phyloP scores from a whole-genome alignment of 2,797 vertebrate species.

The Eurystomus glaucurus region DNA sequence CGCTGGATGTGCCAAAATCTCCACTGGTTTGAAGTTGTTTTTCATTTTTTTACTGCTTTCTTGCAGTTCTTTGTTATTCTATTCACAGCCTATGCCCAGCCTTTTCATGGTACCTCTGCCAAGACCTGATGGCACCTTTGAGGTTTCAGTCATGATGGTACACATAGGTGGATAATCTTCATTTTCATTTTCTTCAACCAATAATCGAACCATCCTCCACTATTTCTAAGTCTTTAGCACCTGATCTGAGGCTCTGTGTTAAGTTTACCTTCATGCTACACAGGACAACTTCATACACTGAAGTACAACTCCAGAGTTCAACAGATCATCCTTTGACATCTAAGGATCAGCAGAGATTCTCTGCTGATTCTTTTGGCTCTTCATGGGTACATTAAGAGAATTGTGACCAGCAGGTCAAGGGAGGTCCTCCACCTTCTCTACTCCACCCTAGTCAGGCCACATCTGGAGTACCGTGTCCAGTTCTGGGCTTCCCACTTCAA shows the following conservation, averaged over 20 bases:
- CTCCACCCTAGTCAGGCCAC: too few relatives aligned
- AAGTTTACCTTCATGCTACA: background rate
- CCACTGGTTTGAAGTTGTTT: accelerated
- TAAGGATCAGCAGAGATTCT: background rate
- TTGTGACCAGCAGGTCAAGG: too few relatives aligned
- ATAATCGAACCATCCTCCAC: background rate
- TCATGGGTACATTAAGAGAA: too few relatives aligned
- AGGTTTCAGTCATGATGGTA: background rate
- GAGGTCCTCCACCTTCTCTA: too few relatives aligned
- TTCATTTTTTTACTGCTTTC: background rate
- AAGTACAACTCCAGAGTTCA: background rate
- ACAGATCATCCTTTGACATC: background rate
- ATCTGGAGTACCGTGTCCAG: too few relatives aligned
- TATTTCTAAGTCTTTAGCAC: background rate
- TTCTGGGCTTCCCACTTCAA: too few relatives aligned
- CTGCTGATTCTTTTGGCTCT: too few relatives aligned
- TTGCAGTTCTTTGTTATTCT: background rate
- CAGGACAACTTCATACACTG: background rate
- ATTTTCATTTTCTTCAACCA: background rate
- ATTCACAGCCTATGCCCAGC: background rate
- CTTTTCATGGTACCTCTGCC: background rate
- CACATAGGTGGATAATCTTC: background rate
- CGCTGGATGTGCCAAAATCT: background rate
- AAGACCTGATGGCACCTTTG: background rate
- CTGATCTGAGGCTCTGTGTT: background rate